A percentile compares a stretch with the other conserved stretches of the same genome.
Conservation (phyloP, 2,888 invertebrate species). For the Aleiodes leptofemur region DNA sequence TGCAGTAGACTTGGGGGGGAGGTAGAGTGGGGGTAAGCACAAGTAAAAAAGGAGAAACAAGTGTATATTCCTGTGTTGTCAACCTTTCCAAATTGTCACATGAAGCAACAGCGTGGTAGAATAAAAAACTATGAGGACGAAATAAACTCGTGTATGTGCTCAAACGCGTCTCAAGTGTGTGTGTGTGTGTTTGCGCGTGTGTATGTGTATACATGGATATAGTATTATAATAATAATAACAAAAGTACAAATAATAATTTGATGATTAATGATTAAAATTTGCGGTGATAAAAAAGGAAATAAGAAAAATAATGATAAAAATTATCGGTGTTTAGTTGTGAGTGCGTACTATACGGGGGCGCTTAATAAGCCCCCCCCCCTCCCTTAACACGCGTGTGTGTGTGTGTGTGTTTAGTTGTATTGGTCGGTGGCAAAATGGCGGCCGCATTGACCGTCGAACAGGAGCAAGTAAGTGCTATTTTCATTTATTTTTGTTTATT, state of each 20-base stretch:
- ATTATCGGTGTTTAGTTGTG: conserved; percentile 47
- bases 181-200: not conserved
- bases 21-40: no score
- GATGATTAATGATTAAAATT: not conserved
- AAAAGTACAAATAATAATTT: no score
- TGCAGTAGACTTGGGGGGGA: no score
- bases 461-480: conserved; percentile 83
- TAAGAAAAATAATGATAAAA: conserved; percentile 45
- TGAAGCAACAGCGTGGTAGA: conserved; percentile 42
- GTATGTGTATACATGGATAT: no score
- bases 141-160: conserved; percentile 12
- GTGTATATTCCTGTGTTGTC: conserved; percentile 26
- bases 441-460: conserved; percentile 85
- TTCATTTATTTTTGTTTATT: not conserved
- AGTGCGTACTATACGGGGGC: conserved; percentile 52
- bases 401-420: conserved; percentile 38
- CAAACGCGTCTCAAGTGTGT: conserved; percentile 23
- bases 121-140: not conserved
- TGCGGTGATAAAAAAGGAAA: conserved; percentile 23
- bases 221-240: no score
- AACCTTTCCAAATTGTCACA: conserved; percentile 26
- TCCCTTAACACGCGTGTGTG: conserved; percentile 19
- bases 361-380: conserved; percentile 33
- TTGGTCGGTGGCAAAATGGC: conserved; percentile 78
- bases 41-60: conserved; percentile 3